These are phyloP conservation scores for Panagrolaimus sp. DNA, from an alignment of 1,140 invertebrate species.

Conservation along the genomic window DNA sequence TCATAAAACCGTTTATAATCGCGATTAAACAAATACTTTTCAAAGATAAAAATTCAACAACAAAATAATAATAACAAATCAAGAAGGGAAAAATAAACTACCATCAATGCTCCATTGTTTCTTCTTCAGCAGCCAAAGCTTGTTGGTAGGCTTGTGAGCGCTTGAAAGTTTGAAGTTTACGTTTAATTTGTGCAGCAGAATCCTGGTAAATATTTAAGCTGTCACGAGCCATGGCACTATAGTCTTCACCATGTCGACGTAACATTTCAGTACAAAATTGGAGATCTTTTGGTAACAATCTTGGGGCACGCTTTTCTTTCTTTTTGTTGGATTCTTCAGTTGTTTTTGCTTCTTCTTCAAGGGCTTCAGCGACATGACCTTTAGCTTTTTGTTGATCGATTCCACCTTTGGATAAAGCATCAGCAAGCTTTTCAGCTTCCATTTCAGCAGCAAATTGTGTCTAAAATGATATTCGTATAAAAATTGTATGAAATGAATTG, in stretches of 20 bases:
- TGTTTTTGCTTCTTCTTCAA: neutral
- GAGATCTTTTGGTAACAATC: neutral
- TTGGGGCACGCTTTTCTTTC: neutral
- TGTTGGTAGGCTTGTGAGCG: neutral
- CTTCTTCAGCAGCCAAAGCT: neutral
- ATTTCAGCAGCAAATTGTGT: neutral
- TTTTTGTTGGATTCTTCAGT: neutral
- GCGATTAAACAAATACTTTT: no score
- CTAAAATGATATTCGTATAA: neutral
- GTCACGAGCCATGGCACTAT: conserved; percentile 7
- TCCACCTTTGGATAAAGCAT: neutral
- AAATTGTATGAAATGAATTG: neutral
- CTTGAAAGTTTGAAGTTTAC: conserved; percentile 11
- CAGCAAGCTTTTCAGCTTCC: neutral
- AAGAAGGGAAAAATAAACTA: no score
- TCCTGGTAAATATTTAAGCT: conserved; percentile 1
- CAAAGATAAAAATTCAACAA: no score
- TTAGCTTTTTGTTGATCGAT: conserved; percentile 2
- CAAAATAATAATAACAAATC: no score
- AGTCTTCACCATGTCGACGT: neutral
- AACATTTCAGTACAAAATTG: conserved; percentile 15
- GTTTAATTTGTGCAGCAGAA: conserved; percentile 4
- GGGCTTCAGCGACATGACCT: neutral
- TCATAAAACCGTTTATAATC: no score
- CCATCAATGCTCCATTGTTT: no score